A percentile compares a stretch with the other conserved stretches of the same genome.
Evolutionary conservation across 35 echinoderm and acorn worm species (phyloP).

Genomic region (Apostichopus japonicus): DNA sequence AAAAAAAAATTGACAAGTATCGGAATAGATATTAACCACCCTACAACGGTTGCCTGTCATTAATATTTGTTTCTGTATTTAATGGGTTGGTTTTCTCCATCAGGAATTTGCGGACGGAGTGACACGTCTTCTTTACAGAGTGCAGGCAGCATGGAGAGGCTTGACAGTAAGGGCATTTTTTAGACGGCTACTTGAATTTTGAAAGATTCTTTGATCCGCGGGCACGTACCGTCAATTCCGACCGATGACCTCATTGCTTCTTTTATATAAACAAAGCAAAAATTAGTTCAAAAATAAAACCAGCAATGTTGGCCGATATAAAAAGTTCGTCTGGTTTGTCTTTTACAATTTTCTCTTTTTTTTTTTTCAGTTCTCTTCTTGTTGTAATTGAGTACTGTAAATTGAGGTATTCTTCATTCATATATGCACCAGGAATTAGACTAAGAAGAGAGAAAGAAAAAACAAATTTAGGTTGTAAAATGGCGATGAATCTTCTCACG

Average conservation of each 20-base stretch:
- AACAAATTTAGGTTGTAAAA: too few species aligned
- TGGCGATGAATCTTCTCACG: too few species aligned
- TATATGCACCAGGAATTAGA: too few species aligned
- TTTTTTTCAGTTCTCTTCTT: too few species aligned
- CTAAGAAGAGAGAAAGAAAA: too few species aligned
- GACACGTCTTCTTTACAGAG: background rate
- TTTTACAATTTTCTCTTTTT: too few species aligned
- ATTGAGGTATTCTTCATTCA: too few species aligned
- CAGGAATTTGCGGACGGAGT: background rate
- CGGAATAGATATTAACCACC: background rate
- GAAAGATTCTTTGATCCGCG: background rate
- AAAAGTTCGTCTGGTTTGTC: too few species aligned
- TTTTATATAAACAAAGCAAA: too few species aligned
- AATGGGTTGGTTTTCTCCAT: background rate
- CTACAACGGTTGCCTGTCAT: background rate
- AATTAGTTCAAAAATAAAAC: too few species aligned
- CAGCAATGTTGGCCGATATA: too few species aligned
- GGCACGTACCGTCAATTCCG: background rate
- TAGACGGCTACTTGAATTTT: constrained; percentile 25
- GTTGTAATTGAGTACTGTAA: too few species aligned
- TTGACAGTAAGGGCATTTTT: background rate
- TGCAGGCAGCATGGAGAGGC: background rate
- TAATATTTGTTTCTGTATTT: background rate
- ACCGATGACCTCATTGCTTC: background rate
- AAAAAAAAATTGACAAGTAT: background rate